Percentiles rank a stretch among this genome's conserved stretches.
Evolutionary conservation across 2,797 vertebrate genomes (phyloP).

Genomic region (Lagodon rhomboides): DNA sequence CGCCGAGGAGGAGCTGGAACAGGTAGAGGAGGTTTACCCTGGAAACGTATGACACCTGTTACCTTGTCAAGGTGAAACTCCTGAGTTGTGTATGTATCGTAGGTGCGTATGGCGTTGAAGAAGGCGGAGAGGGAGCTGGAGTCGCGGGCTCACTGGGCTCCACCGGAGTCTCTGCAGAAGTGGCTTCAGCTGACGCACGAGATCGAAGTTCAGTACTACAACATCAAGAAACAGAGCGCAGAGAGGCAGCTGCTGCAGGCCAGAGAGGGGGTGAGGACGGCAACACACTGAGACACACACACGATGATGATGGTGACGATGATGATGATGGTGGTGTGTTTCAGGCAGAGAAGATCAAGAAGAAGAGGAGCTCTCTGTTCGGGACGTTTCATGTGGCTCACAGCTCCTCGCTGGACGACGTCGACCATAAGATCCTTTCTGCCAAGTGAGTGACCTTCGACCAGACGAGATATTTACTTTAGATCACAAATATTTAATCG

Average conservation of each 20-base stretch:
- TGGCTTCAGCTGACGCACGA: conserved; percentile 87
- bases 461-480: neutral
- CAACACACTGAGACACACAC: conserved; percentile 3
- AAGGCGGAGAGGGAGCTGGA: conserved; percentile 95
- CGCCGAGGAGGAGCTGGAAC: conserved; percentile 95
- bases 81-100: neutral
- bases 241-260: conserved; percentile 93
- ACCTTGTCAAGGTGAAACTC: neutral
- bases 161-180: conserved; percentile 77
- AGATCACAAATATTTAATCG: neutral
- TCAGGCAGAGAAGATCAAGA: conserved; percentile 98
- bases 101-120: conserved; percentile 94
- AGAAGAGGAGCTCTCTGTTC: conserved; percentile 95
- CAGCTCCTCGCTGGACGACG: conserved; percentile 96
- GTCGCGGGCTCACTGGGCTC: conserved; percentile 80
- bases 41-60: too few species aligned
- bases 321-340: conserved; percentile 39
- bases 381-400: conserved; percentile 96
- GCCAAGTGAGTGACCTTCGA: conserved; percentile 90
- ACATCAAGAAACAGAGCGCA: conserved; percentile 94
- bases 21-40: conserved; percentile 79
- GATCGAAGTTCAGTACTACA: conserved; percentile 91
- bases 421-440: conserved; percentile 97
- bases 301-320: neutral
- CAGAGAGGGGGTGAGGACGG: conserved; percentile 91